Conservation (phyloP, 2,888 invertebrate genomes). For the Schizaphis graminum region DNA sequence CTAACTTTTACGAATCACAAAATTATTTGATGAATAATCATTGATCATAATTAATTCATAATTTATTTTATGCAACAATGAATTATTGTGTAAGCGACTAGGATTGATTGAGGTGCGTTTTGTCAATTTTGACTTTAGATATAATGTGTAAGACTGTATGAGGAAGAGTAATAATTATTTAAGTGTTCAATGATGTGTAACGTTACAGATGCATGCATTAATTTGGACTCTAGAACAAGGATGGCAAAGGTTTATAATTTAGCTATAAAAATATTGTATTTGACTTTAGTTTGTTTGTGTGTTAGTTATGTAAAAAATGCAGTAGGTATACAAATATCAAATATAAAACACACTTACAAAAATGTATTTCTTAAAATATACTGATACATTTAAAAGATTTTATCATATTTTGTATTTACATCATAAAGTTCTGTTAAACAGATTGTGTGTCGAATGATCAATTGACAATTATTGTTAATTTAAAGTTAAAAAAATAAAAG, state of each 20-base stretch:
- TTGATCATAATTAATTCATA: neutral
- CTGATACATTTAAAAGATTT: neutral
- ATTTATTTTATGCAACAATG: neutral
- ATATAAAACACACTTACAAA: neutral
- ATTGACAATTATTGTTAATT: neutral
- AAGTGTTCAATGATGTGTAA: neutral
- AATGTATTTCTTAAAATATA: neutral
- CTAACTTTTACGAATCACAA: neutral
- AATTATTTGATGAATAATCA: neutral
- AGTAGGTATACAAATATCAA: neutral
- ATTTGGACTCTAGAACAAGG: neutral
- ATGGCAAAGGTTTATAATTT: neutral
- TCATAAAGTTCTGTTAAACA: neutral
- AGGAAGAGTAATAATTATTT: neutral
- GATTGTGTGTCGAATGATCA: neutral
- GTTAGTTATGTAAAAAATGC: neutral
- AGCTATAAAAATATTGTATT: neutral
- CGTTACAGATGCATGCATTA: slow-evolving; percentile 3
- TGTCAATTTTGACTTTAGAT: neutral
- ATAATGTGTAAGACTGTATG: neutral
- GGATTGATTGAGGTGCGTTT: neutral
- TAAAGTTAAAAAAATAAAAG: neutral
- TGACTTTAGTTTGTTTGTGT: neutral
- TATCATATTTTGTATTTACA: neutral
- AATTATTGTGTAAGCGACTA: neutral